Conservation (phyloP, 2,888 invertebrate genomes). For the Amphipyra berbera region DNA sequence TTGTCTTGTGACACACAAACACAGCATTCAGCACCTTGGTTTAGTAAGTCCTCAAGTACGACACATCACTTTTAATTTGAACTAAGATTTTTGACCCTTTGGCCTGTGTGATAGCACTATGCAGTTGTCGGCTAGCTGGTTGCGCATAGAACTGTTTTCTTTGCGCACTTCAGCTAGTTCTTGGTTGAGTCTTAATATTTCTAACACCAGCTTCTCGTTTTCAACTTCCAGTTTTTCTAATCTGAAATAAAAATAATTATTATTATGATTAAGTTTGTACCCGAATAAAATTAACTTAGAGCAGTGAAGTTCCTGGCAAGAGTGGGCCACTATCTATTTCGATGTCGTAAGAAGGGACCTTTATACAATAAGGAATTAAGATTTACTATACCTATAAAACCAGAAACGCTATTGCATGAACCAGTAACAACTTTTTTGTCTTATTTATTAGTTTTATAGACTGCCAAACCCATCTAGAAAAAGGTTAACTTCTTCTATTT, state of each 20-base stretch:
- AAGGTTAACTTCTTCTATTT: too few relatives aligned
- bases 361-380: too few relatives aligned
- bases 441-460: too few relatives aligned
- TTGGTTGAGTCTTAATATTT: constrained; percentile 92
- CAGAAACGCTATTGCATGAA: too few relatives aligned
- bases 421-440: too few relatives aligned
- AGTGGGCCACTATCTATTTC: too few relatives aligned
- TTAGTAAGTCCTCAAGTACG: constrained; percentile 57
- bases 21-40: constrained; percentile 68
- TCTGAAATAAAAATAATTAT: constrained; percentile 69
- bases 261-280: not conserved
- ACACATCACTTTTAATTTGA: constrained; percentile 57
- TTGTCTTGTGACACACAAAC: constrained; percentile 52
- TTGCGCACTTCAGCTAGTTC: constrained; percentile 93
- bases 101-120: constrained; percentile 81
- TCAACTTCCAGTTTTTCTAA: constrained; percentile 89
- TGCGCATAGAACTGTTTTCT: constrained; percentile 93
- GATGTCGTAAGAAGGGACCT: too few relatives aligned
- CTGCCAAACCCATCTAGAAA: too few relatives aligned
- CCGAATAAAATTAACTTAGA: too few relatives aligned
- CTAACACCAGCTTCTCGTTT: constrained; percentile 92
- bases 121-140: constrained; percentile 92
- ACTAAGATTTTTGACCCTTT: constrained; percentile 82
- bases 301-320: too few relatives aligned
- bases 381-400: too few relatives aligned